Evolutionary conservation across 2,888 invertebrate genomes (phyloP).

Genomic region (Stratiomys singularior): DNA sequence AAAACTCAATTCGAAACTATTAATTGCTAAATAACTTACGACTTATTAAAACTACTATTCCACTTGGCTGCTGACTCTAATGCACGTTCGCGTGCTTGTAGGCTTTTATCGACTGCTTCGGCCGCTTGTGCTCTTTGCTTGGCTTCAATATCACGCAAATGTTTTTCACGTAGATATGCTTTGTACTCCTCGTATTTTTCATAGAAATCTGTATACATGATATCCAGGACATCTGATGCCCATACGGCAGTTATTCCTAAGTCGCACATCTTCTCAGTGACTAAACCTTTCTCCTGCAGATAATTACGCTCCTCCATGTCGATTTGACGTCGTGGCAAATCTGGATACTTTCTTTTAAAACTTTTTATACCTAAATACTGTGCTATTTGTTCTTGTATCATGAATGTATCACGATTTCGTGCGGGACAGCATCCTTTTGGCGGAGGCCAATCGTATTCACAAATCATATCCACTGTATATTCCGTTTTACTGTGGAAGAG

Average conservation of each 20-base stretch:
- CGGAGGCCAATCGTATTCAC: constrained; percentile 93
- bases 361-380: constrained; percentile 95
- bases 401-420: constrained; percentile 78
- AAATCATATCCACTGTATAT: constrained; percentile 86
- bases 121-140: constrained; percentile 72
- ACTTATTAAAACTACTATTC: constrained; percentile 86
- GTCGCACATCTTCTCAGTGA: constrained; percentile 92
- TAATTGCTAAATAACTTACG: too few relatives aligned
- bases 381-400: constrained; percentile 97
- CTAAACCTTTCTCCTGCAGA: constrained; percentile 82
- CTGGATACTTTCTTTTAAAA: constrained; percentile 96
- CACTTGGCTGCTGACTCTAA: constrained; percentile 87
- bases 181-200: constrained; percentile 94
- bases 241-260: constrained; percentile 91
- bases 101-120: constrained; percentile 63
- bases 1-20: too few relatives aligned
- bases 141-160: constrained; percentile 74
- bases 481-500: constrained; percentile 64
- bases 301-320: constrained; percentile 93
- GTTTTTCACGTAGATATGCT: constrained; percentile 69
- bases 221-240: constrained; percentile 92
- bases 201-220: constrained; percentile 95
- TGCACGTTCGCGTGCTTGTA: constrained; percentile 78
- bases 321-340: constrained; percentile 82
- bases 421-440: constrained; percentile 68